Evolutionary conservation across 53 echinoderm and acorn worm species (phyloP), one percentile per base, ranked within the genome.

Genomic region (Hippasteria phrygiana): DNA sequence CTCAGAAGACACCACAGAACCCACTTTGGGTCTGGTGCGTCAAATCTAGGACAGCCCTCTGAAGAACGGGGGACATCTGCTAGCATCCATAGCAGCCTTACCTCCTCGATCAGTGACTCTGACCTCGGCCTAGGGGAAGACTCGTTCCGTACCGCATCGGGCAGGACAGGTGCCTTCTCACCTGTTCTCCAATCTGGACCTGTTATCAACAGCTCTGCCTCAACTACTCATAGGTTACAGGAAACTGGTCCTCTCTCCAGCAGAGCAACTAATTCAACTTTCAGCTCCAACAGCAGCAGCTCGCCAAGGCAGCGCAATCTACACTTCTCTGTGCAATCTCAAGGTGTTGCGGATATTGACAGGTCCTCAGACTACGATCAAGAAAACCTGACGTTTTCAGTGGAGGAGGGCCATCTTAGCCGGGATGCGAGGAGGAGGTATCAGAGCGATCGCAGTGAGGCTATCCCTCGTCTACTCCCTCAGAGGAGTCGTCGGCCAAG

Each of bases 361-460:
- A 45, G 45, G 42, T 82, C 82, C 33, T 43, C 66, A 42, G 82
- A 82, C 62, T 43, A 22, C 27, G 45, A 43, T 51, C 65, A 31
- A 5, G 82, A 82, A n/a, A 33, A 43, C 64, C 65, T 82, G 32
- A 82, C 82, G 8, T 82, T 82, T 47, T 82, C 82, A 22, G 82
- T 82, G 66, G 82, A 82, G 31, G 82, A 82, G 46, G 82, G 82
- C 45, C 82, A 37, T 82, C 64, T 82, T 20, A 45, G 82, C 33
- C 65, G 82, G 27, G 82, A 82, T 65, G 64, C 66, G 14, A 82
- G 64, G 82, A 82, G 82, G 66, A 42, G 82, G 82, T n/a, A 82
- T 45, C 82, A 82, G 29, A 65, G 7, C 4, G 82, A 82, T 20
- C 82, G 82, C 28, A 82, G 45, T 64, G 66, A 66, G 26, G 82